Conservation (phyloP, 2,113 vertebrate species). For the Megaceryle maxima region DNA sequence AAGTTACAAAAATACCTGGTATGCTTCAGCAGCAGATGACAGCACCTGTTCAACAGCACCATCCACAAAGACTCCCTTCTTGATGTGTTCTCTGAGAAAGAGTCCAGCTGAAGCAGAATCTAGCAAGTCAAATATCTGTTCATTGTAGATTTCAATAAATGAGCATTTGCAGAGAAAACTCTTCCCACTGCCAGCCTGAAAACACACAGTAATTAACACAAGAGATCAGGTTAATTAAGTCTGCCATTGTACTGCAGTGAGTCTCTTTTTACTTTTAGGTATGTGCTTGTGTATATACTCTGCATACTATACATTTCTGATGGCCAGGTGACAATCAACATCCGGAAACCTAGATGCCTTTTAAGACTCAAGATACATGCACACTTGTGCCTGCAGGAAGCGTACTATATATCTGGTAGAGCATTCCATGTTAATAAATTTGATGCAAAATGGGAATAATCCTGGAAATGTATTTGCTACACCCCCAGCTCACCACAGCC, state of each 20-base stretch:
- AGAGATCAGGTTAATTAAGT: neutral
- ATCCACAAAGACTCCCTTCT: conserved; percentile 94
- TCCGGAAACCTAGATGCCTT: neutral
- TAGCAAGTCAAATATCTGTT: conserved; percentile 94
- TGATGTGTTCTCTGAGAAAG: conserved; percentile 94
- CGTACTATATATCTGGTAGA: neutral
- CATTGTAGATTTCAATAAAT: conserved; percentile 98
- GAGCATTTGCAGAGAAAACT: conserved; percentile 97
- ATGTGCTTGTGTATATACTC: neutral
- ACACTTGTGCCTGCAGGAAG: neutral
- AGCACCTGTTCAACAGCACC: conserved; percentile 91
- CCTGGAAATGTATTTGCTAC: neutral
- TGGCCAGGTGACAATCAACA: neutral
- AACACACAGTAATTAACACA: conserved; percentile 21
- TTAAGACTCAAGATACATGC: neutral
- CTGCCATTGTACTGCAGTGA: neutral
- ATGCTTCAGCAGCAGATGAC: conserved; percentile 91
- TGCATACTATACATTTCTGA: neutral
- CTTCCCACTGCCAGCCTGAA: conserved; percentile 84
- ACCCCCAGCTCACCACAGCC: neutral
- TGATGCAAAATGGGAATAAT: neutral
- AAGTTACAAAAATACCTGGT: conserved; percentile 81
- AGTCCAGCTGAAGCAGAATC: conserved; percentile 91
- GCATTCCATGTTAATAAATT: neutral
- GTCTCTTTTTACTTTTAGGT: neutral